These are phyloP conservation scores for Nomada fucata DNA, from an alignment of 2,888 invertebrate species.

Conservation along the genomic window DNA sequence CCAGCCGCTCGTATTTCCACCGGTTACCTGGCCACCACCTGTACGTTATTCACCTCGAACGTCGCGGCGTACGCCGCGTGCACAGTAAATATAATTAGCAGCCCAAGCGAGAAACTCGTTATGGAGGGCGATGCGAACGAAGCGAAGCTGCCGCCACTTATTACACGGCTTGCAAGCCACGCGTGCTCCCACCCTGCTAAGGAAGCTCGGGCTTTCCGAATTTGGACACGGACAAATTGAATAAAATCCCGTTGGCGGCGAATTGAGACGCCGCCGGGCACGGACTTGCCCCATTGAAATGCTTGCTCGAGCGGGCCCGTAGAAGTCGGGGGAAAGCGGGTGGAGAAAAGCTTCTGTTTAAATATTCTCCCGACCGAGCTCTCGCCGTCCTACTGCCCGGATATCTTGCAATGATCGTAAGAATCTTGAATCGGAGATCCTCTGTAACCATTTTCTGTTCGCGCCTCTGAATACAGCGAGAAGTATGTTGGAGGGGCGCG, in stretches of 20 bases:
- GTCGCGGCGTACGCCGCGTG: conserved; percentile 41
- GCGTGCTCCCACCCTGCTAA: background rate
- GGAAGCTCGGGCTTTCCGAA: conserved; percentile 2
- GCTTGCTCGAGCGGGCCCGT: background rate
- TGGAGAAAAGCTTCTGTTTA: background rate
- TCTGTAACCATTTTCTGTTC: too few relatives aligned
- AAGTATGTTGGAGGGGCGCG: too few relatives aligned
- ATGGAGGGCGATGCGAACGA: conserved; percentile 53
- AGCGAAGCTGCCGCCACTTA: conserved; percentile 36
- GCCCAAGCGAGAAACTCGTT: conserved; percentile 68
- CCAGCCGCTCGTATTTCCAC: conserved; percentile 53
- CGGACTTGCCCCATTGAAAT: background rate
- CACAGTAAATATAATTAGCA: conserved; percentile 71
- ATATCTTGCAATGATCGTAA: background rate
- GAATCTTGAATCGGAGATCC: too few relatives aligned
- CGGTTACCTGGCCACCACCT: conserved; percentile 21
- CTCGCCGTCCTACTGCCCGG: background rate
- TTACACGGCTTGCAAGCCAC: conserved; percentile 42
- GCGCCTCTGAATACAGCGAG: too few relatives aligned
- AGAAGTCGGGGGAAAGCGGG: background rate
- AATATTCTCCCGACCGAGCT: conserved; percentile 1
- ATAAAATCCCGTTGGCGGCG: conserved; percentile 11
- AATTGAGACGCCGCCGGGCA: conserved; percentile 10
- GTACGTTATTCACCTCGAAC: conserved; percentile 58
- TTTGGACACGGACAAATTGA: conserved; percentile 38